A percentile compares a stretch with the other conserved stretches of the same genome.
Evolutionary conservation across 2,113 vertebrate species (phyloP).

Genomic region (Seriola rivoliana): DNA sequence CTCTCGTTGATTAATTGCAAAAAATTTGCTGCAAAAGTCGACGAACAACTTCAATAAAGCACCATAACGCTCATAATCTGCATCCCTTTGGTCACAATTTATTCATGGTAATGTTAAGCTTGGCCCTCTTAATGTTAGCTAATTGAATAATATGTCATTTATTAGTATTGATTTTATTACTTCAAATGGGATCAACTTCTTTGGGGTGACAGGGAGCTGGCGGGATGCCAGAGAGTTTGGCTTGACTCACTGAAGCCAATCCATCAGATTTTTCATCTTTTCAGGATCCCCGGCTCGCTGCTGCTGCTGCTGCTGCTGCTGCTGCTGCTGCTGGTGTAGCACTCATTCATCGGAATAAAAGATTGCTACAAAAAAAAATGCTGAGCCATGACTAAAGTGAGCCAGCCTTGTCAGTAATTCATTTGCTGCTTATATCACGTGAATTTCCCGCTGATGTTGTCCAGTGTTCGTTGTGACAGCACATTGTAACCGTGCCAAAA

Average conservation of each 20-base stretch:
- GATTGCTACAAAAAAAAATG: constrained; percentile 53
- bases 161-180: constrained; percentile 68
- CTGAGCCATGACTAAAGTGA: constrained; percentile 59
- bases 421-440: constrained; percentile 37
- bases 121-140: constrained; percentile 47
- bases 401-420: constrained; percentile 56
- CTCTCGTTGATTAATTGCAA: neutral
- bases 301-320: constrained; percentile 15
- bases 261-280: constrained; percentile 68
- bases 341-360: constrained; percentile 63
- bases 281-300: constrained; percentile 40
- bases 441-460: constrained; percentile 34
- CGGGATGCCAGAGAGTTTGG: constrained; percentile 48
- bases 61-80: constrained; percentile 8
- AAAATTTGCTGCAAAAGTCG: constrained; percentile 19
- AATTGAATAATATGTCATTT: constrained; percentile 67
- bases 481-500: neutral
- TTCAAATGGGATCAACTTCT: constrained; percentile 47
- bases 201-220: constrained; percentile 40
- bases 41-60: constrained; percentile 15
- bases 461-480: constrained; percentile 28
- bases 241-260: constrained; percentile 44
- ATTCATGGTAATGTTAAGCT: constrained; percentile 44
- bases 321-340: constrained; percentile 18
- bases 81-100: constrained; percentile 43